phyloP scores from a whole-genome alignment of 2,113 vertebrate species.

The Nanorana parkeri region DNA sequence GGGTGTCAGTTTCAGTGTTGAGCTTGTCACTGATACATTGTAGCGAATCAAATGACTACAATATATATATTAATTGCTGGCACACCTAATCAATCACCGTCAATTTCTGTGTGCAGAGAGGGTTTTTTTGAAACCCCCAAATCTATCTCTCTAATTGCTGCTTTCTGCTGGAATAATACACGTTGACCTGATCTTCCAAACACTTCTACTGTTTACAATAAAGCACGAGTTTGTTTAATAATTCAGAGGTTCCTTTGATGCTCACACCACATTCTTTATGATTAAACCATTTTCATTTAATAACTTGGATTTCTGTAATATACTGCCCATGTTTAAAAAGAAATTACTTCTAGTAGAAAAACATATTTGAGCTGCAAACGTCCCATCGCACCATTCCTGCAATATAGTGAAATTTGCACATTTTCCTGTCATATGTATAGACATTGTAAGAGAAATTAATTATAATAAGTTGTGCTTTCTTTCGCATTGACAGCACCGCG shows the following conservation, averaged over 20 bases:
- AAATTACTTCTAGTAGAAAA: too few species aligned
- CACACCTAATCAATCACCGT: constrained; percentile 57
- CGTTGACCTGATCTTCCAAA: constrained; percentile 35
- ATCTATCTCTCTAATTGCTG: constrained; percentile 51
- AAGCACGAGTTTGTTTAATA: background rate
- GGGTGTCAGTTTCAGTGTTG: constrained; percentile 58
- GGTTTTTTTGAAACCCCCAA: constrained; percentile 37
- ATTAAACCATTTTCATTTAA: background rate
- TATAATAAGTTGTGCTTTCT: too few species aligned
- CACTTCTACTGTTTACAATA: constrained; percentile 2
- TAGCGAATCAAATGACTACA: constrained; percentile 58
- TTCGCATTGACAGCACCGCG: too few species aligned
- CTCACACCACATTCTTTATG: background rate
- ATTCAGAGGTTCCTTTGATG: background rate
- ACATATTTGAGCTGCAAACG: too few species aligned
- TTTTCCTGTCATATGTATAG: too few species aligned
- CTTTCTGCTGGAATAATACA: constrained; percentile 45
- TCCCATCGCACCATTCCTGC: too few species aligned
- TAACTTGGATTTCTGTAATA: too few species aligned
- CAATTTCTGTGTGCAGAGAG: constrained; percentile 44
- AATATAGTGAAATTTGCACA: too few species aligned
- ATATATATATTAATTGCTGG: constrained; percentile 59
- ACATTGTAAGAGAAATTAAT: too few species aligned
- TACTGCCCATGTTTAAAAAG: too few species aligned
- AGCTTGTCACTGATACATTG: constrained; percentile 57